Conservation (phyloP, 2,113 vertebrate genomes). For the Pterocles gutturalis region DNA sequence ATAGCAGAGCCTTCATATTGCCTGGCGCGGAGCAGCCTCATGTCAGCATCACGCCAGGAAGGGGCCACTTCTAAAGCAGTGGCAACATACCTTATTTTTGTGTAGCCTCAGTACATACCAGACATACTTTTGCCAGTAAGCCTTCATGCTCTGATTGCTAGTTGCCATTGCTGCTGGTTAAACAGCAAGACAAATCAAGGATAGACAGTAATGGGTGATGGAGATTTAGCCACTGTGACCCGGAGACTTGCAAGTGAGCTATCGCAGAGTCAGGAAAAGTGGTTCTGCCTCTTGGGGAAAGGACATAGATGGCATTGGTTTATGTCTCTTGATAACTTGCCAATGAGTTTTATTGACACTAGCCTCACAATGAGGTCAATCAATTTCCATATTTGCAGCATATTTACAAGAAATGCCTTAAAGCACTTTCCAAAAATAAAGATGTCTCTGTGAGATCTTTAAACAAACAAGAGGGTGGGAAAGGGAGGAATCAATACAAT, state of each 20-base stretch:
- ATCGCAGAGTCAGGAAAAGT: not conserved
- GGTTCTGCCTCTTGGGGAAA: constrained; percentile 10
- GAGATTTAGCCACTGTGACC: not conserved
- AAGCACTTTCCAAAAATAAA: constrained; percentile 60
- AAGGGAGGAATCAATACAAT: not conserved
- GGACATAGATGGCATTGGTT: not conserved
- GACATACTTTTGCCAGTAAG: not conserved
- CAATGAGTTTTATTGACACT: constrained; percentile 47
- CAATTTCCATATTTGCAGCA: constrained; percentile 53
- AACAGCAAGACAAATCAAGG: not conserved
- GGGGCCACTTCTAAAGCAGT: not conserved
- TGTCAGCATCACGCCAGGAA: not conserved
- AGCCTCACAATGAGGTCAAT: constrained; percentile 45
- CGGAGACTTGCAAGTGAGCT: constrained; percentile 14
- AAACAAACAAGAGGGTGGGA: not conserved
- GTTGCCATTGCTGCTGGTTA: not conserved
- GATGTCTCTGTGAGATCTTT: constrained; percentile 21
- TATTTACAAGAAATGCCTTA: constrained; percentile 58
- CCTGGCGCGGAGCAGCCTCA: not conserved
- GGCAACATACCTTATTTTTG: not conserved
- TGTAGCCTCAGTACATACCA: not conserved
- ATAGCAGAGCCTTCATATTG: not conserved
- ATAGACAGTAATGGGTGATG: not conserved
- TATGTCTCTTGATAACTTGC: constrained; percentile 47
- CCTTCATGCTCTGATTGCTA: not conserved